Conservation (phyloP, 2,797 vertebrate genomes). For the Betta splendens region DNA sequence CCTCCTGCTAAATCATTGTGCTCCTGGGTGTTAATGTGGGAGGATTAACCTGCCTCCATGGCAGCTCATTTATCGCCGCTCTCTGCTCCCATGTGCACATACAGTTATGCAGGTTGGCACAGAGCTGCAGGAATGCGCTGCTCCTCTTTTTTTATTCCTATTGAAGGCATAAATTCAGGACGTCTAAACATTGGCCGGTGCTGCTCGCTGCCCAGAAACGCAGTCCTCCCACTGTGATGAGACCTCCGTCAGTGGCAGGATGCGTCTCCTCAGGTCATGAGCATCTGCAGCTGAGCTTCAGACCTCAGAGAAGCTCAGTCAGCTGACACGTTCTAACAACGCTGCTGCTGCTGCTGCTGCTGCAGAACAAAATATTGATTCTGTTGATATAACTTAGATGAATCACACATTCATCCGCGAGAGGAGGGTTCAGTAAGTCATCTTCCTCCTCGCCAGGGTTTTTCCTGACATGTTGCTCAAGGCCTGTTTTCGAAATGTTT, state of each 20-base stretch:
- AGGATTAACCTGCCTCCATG: constrained; percentile 63
- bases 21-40: constrained; percentile 53
- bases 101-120: constrained; percentile 67
- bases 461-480: constrained; percentile 67
- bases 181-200: constrained; percentile 69
- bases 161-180: constrained; percentile 71
- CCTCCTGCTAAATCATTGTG: constrained; percentile 62
- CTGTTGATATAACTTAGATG: constrained; percentile 45
- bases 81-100: constrained; percentile 59
- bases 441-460: constrained; percentile 60
- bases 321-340: too few relatives aligned
- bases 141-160: constrained; percentile 45
- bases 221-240: constrained; percentile 58
- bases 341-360: too few relatives aligned
- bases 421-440: constrained; percentile 17
- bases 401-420: constrained; percentile 37
- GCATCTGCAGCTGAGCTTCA: constrained; percentile 70
- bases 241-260: constrained; percentile 77
- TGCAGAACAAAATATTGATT: constrained; percentile 41
- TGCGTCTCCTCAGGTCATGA: constrained; percentile 77
- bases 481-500: constrained; percentile 67
- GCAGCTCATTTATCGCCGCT: constrained; percentile 44
- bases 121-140: constrained; percentile 64
- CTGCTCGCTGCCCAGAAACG: constrained; percentile 28
- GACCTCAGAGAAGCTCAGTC: constrained; percentile 62